These are phyloP conservation scores for Syngnathus rostellatus DNA, from an alignment of 2,797 vertebrate genomes.

Conservation along the genomic window DNA sequence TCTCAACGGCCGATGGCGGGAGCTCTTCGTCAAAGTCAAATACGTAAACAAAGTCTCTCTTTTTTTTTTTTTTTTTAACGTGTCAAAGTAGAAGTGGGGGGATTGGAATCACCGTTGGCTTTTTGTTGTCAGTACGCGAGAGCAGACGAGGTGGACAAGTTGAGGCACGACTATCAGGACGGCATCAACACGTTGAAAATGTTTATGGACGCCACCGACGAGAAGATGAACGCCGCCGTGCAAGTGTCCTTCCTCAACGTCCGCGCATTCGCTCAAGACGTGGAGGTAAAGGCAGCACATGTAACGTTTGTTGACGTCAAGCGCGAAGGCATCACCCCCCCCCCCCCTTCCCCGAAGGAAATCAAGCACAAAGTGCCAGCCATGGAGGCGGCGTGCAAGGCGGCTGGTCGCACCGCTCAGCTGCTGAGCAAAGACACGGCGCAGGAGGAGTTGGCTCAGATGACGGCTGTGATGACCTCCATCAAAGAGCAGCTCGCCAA, in stretches of 20 bases:
- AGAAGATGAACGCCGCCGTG: conserved; percentile 77
- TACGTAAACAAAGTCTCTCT: conserved; percentile 69
- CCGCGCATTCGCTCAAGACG: conserved; percentile 83
- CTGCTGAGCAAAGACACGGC: conserved; percentile 87
- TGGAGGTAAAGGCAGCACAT: conserved; percentile 71
- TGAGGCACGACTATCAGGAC: conserved; percentile 85
- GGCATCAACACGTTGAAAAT: conserved; percentile 75
- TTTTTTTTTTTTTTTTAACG: conserved; percentile 7
- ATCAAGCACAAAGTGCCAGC: conserved; percentile 85
- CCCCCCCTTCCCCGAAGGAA: conserved; percentile 60
- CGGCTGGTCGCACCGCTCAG: conserved; percentile 78
- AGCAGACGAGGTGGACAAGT: conserved; percentile 87
- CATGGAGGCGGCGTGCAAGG: conserved; percentile 89
- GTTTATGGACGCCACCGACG: conserved; percentile 80
- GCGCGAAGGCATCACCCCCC: neutral
- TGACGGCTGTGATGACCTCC: conserved; percentile 74
- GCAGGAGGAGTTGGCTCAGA: conserved; percentile 80
- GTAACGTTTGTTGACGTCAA: no score
- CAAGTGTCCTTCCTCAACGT: conserved; percentile 90
- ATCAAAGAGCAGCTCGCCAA: conserved; percentile 88
- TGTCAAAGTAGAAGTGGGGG: no score
- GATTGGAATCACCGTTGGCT: neutral
- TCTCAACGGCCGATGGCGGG: conserved; percentile 94
- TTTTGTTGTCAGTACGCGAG: conserved; percentile 78
- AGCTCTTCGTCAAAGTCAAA: conserved; percentile 95